Conservation (phyloP, 2,888 invertebrate genomes). For the Coecobrya sp. region DNA sequence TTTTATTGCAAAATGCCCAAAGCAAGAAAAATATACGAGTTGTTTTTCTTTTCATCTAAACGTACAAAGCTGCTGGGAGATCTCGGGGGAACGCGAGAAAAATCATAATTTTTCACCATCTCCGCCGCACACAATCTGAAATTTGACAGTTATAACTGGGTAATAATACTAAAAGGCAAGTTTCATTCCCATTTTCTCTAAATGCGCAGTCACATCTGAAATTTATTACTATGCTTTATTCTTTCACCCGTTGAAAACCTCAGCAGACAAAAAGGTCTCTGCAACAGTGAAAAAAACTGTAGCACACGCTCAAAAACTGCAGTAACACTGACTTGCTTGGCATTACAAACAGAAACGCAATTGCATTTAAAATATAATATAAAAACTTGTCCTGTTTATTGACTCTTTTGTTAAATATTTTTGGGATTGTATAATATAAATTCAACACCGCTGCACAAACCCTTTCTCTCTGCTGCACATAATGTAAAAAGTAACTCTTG, state of each 20-base stretch:
- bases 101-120: conserved; percentile 41
- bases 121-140: conserved; percentile 31
- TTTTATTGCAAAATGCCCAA: too few relatives aligned
- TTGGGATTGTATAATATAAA: too few relatives aligned
- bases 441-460: too few relatives aligned
- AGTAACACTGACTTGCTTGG: neutral
- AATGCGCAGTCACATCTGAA: conserved; percentile 17
- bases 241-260: neutral
- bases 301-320: neutral
- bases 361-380: neutral
- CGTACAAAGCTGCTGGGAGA: neutral
- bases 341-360: neutral
- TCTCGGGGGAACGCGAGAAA: conserved; percentile 11
- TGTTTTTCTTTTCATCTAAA: neutral
- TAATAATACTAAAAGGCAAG: conserved; percentile 51
- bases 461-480: too few relatives aligned
- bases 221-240: conserved; percentile 50
- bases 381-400: conserved; percentile 11
- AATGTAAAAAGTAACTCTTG: too few relatives aligned
- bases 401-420: too few relatives aligned
- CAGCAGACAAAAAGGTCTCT: neutral
- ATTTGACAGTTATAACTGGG: conserved; percentile 51
- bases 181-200: conserved; percentile 35
- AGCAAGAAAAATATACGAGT: neutral
- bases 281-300: neutral